Evolutionary conservation across 1,140 invertebrate species (phyloP).

Genomic region (Neodiprion pinetum): DNA sequence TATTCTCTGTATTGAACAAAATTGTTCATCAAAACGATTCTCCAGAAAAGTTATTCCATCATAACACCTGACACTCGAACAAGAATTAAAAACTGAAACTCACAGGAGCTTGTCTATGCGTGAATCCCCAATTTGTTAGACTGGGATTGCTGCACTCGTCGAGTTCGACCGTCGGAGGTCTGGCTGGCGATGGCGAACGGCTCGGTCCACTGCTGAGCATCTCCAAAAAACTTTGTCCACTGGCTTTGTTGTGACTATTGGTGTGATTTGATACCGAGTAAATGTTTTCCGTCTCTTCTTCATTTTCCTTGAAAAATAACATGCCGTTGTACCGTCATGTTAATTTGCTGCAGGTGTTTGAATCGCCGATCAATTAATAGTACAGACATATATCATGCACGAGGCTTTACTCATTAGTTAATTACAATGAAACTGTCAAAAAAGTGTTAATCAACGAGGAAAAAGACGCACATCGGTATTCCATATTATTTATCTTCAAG

Average conservation of each 20-base stretch:
- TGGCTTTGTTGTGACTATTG: conserved; percentile 34
- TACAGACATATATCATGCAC: too few species aligned
- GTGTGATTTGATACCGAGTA: conserved; percentile 40
- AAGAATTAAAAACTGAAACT: conserved; percentile 20
- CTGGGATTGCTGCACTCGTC: conserved; percentile 57
- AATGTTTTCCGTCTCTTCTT: conserved; percentile 44
- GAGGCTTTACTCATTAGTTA: too few species aligned
- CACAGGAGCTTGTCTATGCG: conserved; percentile 47
- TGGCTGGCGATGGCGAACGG: conserved; percentile 56
- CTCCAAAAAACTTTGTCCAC: conserved; percentile 54
- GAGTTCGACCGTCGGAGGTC: conserved; percentile 46
- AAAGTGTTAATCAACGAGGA: neutral
- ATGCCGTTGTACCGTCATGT: neutral
- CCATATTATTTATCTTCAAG: too few species aligned
- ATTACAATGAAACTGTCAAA: conserved; percentile 6
- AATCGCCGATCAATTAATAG: too few species aligned
- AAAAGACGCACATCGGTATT: neutral
- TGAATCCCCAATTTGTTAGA: conserved; percentile 55
- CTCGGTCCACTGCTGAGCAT: conserved; percentile 58
- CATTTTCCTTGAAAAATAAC: conserved; percentile 47
- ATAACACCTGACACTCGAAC: too few species aligned
- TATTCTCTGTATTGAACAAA: conserved; percentile 3
- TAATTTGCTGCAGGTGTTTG: too few species aligned
- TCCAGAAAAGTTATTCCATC: neutral
- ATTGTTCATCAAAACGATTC: neutral